These are phyloP conservation scores for Mythimna lalbum DNA, from an alignment of 2,888 invertebrate species.

Conservation along the genomic window DNA sequence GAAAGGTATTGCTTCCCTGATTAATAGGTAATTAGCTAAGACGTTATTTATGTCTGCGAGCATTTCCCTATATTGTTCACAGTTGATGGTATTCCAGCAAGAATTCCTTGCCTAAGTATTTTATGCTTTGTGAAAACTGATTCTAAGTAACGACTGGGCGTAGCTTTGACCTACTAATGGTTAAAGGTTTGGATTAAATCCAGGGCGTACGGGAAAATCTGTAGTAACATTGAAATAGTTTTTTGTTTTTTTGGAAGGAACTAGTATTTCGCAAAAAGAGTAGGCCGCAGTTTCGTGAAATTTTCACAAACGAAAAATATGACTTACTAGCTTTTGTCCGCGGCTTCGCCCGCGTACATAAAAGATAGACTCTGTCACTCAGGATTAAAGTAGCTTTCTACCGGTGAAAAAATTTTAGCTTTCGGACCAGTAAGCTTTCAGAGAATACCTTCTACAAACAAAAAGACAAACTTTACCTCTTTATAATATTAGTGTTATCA, in stretches of 20 bases:
- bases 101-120: neutral
- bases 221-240: conserved; percentile 29
- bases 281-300: neutral
- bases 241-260: conserved; percentile 18
- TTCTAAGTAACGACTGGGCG: conserved; percentile 1
- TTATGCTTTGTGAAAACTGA: conserved; percentile 16
- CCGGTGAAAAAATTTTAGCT: too few relatives aligned
- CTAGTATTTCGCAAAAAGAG: conserved; percentile 16
- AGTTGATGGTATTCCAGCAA: neutral
- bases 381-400: too few relatives aligned
- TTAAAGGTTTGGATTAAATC: conserved; percentile 22
- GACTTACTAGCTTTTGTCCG: too few relatives aligned
- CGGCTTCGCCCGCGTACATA: too few relatives aligned
- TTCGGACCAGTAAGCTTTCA: too few relatives aligned
- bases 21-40: conserved; percentile 61
- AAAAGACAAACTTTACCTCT: too few relatives aligned
- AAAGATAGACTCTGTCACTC: too few relatives aligned
- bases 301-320: neutral
- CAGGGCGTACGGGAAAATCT: conserved; percentile 40
- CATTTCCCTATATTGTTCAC: conserved; percentile 45
- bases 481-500: too few relatives aligned
- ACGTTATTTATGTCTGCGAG: conserved; percentile 44
- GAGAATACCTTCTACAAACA: too few relatives aligned
- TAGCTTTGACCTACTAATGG: conserved; percentile 39
- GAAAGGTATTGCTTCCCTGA: conserved; percentile 62